phyloP scores from a whole-genome alignment of 2,797 vertebrate species.

The Lates japonicus region DNA sequence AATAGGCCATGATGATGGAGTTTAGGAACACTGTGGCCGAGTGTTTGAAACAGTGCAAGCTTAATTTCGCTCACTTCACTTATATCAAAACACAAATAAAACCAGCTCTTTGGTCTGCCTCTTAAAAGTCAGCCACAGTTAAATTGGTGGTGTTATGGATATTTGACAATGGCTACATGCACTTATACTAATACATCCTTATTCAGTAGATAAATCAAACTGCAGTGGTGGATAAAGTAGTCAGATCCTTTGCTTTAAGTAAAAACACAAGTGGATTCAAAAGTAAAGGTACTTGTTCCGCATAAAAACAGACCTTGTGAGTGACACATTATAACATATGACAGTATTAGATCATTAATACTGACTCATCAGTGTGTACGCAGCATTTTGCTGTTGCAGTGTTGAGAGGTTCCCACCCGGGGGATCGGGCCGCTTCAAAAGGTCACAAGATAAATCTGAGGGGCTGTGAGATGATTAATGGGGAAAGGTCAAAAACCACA shows the following conservation, averaged over 20 bases:
- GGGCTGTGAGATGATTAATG: background rate
- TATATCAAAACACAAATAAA: conserved; percentile 70
- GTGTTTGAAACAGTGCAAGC: conserved; percentile 59
- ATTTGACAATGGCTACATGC: conserved; percentile 39
- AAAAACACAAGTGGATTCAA: background rate
- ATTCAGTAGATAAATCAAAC: conserved; percentile 7
- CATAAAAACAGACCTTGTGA: background rate
- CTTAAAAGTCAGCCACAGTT: conserved; percentile 48
- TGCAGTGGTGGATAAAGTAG: background rate
- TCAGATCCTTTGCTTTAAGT: background rate
- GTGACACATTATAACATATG: background rate
- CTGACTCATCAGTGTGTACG: background rate
- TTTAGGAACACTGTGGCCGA: conserved; percentile 56
- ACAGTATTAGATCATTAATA: background rate
- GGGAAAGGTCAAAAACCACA: background rate
- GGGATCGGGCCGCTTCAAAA: background rate
- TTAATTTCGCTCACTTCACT: conserved; percentile 60
- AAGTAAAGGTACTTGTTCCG: background rate
- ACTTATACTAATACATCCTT: conserved; percentile 8
- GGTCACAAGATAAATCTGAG: background rate
- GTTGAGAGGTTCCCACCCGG: background rate
- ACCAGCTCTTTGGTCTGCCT: conserved; percentile 54
- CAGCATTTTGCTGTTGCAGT: background rate
- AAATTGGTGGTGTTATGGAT: conserved; percentile 45
- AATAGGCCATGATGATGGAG: conserved; percentile 67